phyloP scores from a whole-genome alignment of 64 coral and sea anemone genomes.

The Acropora tenuis region DNA sequence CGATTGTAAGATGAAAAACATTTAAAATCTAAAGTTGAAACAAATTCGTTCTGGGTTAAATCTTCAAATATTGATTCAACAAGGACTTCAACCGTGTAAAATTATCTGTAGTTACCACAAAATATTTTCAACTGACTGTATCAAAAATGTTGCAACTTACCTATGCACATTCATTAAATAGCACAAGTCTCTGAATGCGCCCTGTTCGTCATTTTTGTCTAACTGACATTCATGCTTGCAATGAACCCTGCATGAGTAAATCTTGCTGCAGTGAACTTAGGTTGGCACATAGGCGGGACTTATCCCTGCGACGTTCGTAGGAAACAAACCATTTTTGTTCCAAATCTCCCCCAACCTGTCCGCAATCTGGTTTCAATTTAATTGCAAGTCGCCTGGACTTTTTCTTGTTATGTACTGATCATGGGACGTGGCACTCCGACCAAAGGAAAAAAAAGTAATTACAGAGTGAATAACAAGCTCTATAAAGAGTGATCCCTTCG shows the following conservation, averaged over 20 bases:
- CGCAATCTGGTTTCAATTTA: no score
- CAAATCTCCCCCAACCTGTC: no score
- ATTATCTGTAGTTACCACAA: not conserved
- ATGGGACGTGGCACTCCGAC: no score
- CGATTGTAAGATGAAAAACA: no score
- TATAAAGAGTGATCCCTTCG: no score
- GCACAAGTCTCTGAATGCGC: not conserved
- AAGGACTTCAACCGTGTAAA: not conserved
- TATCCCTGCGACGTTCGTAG: no score
- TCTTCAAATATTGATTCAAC: conserved; percentile 10
- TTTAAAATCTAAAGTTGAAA: no score
- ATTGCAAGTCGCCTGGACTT: no score
- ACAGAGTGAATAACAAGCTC: no score
- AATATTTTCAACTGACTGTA: not conserved
- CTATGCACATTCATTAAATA: not conserved
- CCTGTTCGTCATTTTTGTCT: not conserved
- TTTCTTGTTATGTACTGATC: no score
- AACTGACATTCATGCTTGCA: not conserved
- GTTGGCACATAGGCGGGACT: not conserved
- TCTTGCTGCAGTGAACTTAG: not conserved
- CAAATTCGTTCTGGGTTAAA: not conserved
- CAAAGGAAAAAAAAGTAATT: no score
- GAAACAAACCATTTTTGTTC: no score
- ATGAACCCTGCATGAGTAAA: not conserved
- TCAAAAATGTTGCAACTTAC: not conserved